These are phyloP conservation scores for Carlito syrichta DNA, from an alignment of 2,113 vertebrate genomes.

Conservation along the genomic window DNA sequence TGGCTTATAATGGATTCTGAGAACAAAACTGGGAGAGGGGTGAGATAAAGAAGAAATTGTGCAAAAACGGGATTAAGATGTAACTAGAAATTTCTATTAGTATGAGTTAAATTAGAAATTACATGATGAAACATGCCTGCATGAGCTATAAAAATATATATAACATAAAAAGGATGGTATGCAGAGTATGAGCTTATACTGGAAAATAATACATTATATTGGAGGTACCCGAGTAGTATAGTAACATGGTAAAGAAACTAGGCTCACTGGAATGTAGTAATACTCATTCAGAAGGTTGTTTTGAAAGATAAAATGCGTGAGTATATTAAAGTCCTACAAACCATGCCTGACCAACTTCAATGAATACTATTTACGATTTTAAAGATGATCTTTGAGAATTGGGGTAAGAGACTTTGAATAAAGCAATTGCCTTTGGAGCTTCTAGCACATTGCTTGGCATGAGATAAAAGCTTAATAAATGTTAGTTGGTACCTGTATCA, in stretches of 20 bases:
- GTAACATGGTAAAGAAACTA: neutral
- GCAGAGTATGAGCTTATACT: neutral
- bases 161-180: neutral
- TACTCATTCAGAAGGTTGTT: neutral
- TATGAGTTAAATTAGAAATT: neutral
- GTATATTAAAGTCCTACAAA: neutral
- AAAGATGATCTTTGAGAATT: slow-evolving; percentile 17
- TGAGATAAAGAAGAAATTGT: neutral
- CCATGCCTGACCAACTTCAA: neutral
- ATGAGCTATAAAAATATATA: neutral
- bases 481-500: neutral
- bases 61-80: neutral
- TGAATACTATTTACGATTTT: neutral
- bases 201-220: neutral
- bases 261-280: neutral
- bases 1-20: neutral
- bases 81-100: slow-evolving; percentile 6
- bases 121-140: neutral
- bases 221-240: neutral
- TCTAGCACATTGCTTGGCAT: neutral
- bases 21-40: neutral
- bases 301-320: neutral
- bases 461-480: neutral
- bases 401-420: neutral
- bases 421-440: neutral